Base-by-base conservation (phyloP, 2,797 vertebrate species). In the Epinephelus malabaricus region DNA sequence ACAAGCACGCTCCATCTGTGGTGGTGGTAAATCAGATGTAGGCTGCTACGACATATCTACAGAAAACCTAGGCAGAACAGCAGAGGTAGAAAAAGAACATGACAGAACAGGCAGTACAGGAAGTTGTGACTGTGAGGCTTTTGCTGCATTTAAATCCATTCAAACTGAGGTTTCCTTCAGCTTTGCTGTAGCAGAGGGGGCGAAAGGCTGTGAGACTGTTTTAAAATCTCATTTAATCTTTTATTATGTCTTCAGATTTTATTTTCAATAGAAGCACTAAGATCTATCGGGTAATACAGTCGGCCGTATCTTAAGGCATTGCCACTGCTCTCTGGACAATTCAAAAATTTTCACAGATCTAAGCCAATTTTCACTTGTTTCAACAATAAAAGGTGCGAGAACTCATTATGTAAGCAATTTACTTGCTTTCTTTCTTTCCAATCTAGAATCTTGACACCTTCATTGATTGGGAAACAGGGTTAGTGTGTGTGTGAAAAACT, bases 1-100 rank as follows among this genome's bases (percentile, higher is more conserved):
- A 86, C 81, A 86, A 76, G 76, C 75, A 50, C 58, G 68, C 73
- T 74, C 71, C 53, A 64, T 76, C 69, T 54, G 61, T 60, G 51
- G 68, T 76, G 65, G 75, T 85, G 86, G 67, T 92, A 91, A 92
- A 94, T 94, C 91, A 91, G 81, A 71, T 64, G 43, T 43, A 76
- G 45, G 65, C 25, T 72, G 71, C 67, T 75, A 73, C 64, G 58
- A 78, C 54, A 60, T 58, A 61, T 77, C 74, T 73, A 60, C 40
- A 60, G 71, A 78, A 55, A 43, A 83, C 45, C n/a, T 18, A 82
- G 66, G 49, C 38, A 53, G 77, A 71, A 66, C 10, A 2, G 72
- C 50, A 61, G 34, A 73, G 0, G 9, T 1, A 46, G 6, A 87
- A 69, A 73, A 40, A 58, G 54, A 43, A 75, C 63, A 69, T 25